phyloP scores from a whole-genome alignment of 2,113 vertebrate genomes.

The Spilogale gracilis region DNA sequence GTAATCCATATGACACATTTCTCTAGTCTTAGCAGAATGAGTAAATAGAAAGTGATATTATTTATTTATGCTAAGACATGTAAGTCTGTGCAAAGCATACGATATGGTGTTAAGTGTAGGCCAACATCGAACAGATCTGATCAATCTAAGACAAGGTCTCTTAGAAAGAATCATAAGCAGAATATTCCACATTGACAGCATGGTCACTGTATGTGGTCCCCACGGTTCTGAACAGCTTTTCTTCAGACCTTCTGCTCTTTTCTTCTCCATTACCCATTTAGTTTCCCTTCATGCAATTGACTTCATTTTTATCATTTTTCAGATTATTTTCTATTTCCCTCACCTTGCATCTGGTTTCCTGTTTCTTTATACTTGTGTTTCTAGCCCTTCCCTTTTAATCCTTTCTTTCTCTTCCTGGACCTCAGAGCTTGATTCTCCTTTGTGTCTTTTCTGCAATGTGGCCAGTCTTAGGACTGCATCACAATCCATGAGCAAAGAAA shows the following conservation, averaged over 20 bases:
- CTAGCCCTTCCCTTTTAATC: neutral
- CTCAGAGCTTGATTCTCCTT: neutral
- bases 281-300: neutral
- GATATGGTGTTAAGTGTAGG: neutral
- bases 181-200: fast-evolving
- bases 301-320: neutral
- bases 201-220: neutral
- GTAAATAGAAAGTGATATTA: neutral
- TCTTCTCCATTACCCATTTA: neutral
- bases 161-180: neutral
- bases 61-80: constrained; percentile 5
- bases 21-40: neutral
- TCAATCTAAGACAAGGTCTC: neutral
- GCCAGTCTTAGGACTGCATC: neutral
- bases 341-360: neutral
- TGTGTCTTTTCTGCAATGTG: neutral
- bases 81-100: neutral
- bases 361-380: neutral
- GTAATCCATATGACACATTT: neutral
- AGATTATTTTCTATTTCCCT: neutral
- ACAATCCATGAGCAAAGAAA: neutral
- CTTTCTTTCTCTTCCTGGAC: neutral
- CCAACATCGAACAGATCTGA: neutral
- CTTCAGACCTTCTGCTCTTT: neutral
- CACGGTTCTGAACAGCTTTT: neutral